Percentiles rank a stretch among this genome's conserved stretches.
phyloP scores from a whole-genome alignment of 37 sponge, comb jelly and placozoan species.

The Diacarnus erythraeanus region DNA sequence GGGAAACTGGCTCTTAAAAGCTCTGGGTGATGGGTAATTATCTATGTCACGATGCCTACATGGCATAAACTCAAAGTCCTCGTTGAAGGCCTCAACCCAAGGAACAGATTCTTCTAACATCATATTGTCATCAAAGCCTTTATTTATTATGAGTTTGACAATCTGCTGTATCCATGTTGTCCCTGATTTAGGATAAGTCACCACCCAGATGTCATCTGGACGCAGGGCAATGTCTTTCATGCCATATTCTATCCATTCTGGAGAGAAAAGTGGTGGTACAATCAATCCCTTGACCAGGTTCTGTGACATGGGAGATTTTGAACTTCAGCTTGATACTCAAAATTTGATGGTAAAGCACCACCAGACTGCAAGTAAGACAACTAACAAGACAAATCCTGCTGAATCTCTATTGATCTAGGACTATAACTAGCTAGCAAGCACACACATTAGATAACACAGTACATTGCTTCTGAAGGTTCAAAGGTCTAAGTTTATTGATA shows the following conservation, averaged over 20 bases:
- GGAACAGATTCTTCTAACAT: slow-evolving; percentile 5
- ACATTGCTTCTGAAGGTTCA: too few species aligned
- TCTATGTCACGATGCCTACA: not conserved
- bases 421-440: too few species aligned
- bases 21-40: slow-evolving; percentile 29
- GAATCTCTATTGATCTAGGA: too few species aligned
- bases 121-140: slow-evolving; percentile 4
- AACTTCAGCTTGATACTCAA: too few species aligned
- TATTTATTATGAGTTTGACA: slow-evolving; percentile 12
- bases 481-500: too few species aligned
- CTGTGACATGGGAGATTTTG: too few species aligned
- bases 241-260: not conserved
- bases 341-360: too few species aligned
- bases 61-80: not conserved
- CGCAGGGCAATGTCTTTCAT: slow-evolving; percentile 4
- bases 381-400: too few species aligned
- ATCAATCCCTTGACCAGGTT: not conserved
- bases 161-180: slow-evolving; percentile 41
- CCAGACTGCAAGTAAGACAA: too few species aligned
- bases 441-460: too few species aligned
- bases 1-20: slow-evolving; percentile 65
- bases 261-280: not conserved
- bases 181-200: slow-evolving; percentile 42
- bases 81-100: slow-evolving; percentile 3
- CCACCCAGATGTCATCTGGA: slow-evolving; percentile 28